Percentiles rank a stretch among this genome's conserved stretches.
These are phyloP conservation scores for Hydra vulgaris DNA, from an alignment of 30 jellyfish, hydroid and myxozoan species.

Conservation along the genomic window DNA sequence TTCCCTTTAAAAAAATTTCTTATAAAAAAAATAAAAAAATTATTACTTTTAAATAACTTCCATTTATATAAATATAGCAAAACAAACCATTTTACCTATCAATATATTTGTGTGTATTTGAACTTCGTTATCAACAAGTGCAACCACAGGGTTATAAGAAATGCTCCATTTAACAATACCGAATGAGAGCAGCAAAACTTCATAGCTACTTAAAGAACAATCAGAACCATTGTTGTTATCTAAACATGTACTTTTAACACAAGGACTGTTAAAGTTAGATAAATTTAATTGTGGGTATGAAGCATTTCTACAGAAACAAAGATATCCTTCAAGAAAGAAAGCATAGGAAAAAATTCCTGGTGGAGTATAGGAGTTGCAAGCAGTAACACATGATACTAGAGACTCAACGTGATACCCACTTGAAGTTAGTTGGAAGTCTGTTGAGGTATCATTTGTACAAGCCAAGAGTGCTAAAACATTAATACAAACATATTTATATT, in stretches of 20 bases:
- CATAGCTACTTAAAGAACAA: neutral
- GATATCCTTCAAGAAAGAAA: neutral
- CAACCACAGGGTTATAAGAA: neutral
- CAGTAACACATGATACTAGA: neutral
- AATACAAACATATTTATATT: too few species aligned
- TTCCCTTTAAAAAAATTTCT: too few species aligned
- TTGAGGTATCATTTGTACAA: neutral
- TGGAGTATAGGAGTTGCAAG: neutral
- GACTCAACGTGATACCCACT: neutral
- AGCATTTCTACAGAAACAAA: neutral
- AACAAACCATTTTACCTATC: too few species aligned
- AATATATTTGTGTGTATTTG: neutral
- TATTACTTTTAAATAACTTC: too few species aligned
- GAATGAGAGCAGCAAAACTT: neutral
- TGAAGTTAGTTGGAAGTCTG: neutral
- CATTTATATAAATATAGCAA: too few species aligned
- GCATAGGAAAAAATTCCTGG: neutral
- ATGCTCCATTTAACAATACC: neutral
- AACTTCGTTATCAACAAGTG: neutral
- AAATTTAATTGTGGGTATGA: neutral
- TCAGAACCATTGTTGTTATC: neutral
- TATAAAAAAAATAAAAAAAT: too few species aligned
- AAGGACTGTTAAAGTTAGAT: neutral
- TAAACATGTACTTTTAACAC: neutral
- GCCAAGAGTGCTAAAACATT: too few species aligned